These are phyloP conservation scores for Cactoblastis cactorum DNA, from an alignment of 2,888 invertebrate species.

Conservation along the genomic window DNA sequence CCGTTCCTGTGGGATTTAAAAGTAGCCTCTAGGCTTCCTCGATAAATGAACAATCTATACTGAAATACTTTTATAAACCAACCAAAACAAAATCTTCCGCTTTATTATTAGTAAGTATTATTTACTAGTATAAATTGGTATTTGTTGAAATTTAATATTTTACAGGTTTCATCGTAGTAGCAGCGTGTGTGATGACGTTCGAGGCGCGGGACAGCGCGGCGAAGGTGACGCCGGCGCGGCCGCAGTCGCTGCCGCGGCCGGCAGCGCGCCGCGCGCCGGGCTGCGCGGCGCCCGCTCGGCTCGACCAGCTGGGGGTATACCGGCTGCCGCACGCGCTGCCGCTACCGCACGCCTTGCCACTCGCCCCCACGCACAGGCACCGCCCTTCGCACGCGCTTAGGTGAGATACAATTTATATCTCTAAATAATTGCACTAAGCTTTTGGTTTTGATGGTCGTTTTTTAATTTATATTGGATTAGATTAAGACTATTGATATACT, in stretches of 20 bases:
- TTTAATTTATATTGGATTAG: too few species aligned
- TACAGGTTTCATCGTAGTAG: conserved; percentile 95
- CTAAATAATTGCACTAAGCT: background rate
- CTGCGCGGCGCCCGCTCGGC: conserved; percentile 74
- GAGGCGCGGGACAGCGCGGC: conserved; percentile 97
- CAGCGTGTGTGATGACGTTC: conserved; percentile 99
- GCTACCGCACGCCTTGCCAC: conserved; percentile 54
- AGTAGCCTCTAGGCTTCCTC: too few species aligned
- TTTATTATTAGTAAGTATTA: too few species aligned
- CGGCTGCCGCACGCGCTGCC: conserved; percentile 75
- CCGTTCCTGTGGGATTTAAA: too few species aligned
- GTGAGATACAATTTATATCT: conserved; percentile 30
- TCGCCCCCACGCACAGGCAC: conserved; percentile 61
- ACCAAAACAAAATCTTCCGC: too few species aligned
- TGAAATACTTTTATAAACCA: too few species aligned
- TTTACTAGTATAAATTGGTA: background rate
- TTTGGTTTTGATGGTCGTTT: background rate
- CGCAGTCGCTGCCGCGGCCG: conserved; percentile 74
- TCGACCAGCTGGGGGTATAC: conserved; percentile 84
- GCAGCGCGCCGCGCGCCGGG: conserved; percentile 67
- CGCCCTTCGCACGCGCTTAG: conserved; percentile 56
- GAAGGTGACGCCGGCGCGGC: conserved; percentile 87
- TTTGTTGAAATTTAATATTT: background rate
- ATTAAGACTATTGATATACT: too few species aligned
- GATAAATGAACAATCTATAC: too few species aligned